phyloP scores from a whole-genome alignment of 2,113 vertebrate species.

The Gadus macrocephalus region DNA sequence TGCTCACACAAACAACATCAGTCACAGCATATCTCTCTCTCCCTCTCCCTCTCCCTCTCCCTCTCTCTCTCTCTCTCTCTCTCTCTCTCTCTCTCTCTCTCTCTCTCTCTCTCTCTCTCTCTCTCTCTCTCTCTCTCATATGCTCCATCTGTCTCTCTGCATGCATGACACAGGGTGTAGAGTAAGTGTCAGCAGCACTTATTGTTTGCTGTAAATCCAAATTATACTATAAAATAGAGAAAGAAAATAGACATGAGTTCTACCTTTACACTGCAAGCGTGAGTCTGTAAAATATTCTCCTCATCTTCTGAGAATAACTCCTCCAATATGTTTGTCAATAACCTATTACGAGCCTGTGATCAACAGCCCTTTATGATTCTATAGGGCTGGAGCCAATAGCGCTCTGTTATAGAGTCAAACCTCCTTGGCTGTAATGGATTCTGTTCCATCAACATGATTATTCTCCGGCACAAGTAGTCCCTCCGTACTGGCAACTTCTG shows the following conservation, averaged over 20 bases:
- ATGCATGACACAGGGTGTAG: constrained; percentile 22
- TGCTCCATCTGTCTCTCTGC: constrained; percentile 18
- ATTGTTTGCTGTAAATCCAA: constrained; percentile 15
- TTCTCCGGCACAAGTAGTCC: constrained; percentile 35
- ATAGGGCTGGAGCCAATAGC: too few relatives aligned
- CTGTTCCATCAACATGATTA: not conserved
- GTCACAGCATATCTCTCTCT: not conserved
- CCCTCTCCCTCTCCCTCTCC: not conserved
- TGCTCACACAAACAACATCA: too few relatives aligned
- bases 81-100: not conserved
- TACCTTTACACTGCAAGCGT: too few relatives aligned
- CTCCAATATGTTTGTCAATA: too few relatives aligned
- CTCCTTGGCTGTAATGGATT: too few relatives aligned
- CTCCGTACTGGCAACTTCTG: constrained; percentile 49
- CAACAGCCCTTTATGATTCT: too few relatives aligned
- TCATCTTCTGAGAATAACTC: too few relatives aligned
- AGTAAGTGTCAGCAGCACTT: constrained; percentile 29
- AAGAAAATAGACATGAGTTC: too few relatives aligned
- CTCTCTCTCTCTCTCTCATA: constrained; percentile 10
- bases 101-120: not conserved
- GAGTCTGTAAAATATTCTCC: too few relatives aligned
- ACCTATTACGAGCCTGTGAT: too few relatives aligned
- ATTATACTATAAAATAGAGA: too few relatives aligned
- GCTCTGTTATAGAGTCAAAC: too few relatives aligned
- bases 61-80: not conserved